Evolutionary conservation across 1,140 invertebrate genomes (phyloP).

Genomic region (Calycopis cecrops): DNA sequence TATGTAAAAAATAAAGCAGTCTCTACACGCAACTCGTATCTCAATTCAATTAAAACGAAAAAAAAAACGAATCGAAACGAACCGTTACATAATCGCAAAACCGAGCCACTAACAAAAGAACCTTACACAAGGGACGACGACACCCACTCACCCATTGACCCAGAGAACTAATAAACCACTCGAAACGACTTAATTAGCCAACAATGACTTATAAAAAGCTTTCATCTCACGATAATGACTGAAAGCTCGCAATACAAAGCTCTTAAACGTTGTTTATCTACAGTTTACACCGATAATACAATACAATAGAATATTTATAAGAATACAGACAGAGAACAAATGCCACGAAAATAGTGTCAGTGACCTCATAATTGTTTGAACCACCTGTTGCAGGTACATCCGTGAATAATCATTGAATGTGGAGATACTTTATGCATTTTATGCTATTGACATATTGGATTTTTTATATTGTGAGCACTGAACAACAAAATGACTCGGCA

Average conservation of each 20-base stretch:
- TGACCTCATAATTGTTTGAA: conserved; percentile 41
- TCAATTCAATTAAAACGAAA: conserved; percentile 20
- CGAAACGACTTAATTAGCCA: conserved; percentile 55
- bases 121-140: conserved; percentile 35
- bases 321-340: conserved; percentile 51
- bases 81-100: conserved; percentile 20
- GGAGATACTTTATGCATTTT: conserved; percentile 6
- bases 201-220: conserved; percentile 58
- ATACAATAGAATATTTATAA: conserved; percentile 55
- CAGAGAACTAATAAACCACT: conserved; percentile 51
- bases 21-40: not conserved
- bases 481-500: conserved; percentile 6
- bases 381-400: conserved; percentile 31
- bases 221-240: conserved; percentile 53
- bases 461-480: conserved; percentile 9
- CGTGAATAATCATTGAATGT: conserved; percentile 30
- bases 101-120: conserved; percentile 30
- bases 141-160: conserved; percentile 52
- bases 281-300: conserved; percentile 38
- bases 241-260: conserved; percentile 36
- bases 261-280: conserved; percentile 34
- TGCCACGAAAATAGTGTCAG: conserved; percentile 42
- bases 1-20: too few species aligned
- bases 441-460: conserved; percentile 8
- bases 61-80: conserved; percentile 1